Conservation (phyloP, 2,797 vertebrate species). For the Fringilla coelebs region DNA sequence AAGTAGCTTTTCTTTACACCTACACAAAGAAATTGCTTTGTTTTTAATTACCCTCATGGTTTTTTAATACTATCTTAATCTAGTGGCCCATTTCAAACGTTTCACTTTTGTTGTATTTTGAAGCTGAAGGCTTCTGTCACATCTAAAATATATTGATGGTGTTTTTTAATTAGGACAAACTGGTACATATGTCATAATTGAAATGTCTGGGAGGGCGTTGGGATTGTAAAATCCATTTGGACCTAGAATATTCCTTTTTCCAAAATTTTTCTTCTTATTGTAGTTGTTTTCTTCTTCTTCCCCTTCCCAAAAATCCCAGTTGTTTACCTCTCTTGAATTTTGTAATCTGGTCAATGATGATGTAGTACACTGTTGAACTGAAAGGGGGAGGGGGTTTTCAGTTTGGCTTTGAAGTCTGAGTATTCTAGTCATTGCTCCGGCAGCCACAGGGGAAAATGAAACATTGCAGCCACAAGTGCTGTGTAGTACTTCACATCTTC, state of each 20-base stretch:
- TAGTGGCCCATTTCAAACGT: conserved; percentile 18
- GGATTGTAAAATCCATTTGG: neutral
- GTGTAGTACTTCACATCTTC: neutral
- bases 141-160: neutral
- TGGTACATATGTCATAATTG: neutral
- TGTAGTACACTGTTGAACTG: neutral
- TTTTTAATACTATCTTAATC: conserved; percentile 41
- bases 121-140: conserved; percentile 14
- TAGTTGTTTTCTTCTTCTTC: neutral
- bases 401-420: neutral
- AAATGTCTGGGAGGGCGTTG: neutral
- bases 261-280: neutral
- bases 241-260: neutral
- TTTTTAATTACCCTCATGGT: neutral
- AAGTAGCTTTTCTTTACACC: neutral
- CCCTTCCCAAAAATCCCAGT: neutral
- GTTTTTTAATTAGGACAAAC: neutral
- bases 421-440: neutral
- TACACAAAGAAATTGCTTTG: neutral
- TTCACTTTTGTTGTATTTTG: neutral
- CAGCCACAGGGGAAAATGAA: neutral
- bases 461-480: neutral
- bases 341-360: neutral
- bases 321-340: neutral
- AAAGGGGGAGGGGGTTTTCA: neutral